Evolutionary conservation across 2,888 invertebrate species (phyloP).

Genomic region (Lydus trimaculatus): DNA sequence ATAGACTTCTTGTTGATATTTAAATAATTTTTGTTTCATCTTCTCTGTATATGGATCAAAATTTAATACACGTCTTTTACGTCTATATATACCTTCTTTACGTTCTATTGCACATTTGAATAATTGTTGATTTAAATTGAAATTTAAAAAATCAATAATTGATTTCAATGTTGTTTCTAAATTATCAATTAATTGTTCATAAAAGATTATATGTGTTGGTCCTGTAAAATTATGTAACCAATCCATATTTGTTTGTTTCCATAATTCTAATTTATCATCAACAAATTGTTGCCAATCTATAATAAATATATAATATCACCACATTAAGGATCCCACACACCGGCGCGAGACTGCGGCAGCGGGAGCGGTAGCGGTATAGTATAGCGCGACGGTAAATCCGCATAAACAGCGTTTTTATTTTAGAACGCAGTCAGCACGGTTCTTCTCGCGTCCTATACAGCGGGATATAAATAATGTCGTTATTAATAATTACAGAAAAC

Average conservation of each 20-base stretch:
- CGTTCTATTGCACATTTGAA: constrained; percentile 56
- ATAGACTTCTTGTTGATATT: constrained; percentile 64
- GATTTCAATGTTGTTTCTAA: constrained; percentile 66
- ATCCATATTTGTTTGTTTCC: constrained; percentile 73
- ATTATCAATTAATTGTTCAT: constrained; percentile 72
- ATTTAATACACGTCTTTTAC: constrained; percentile 69
- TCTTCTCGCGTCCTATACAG: no score
- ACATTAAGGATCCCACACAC: no score
- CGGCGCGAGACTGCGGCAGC: no score
- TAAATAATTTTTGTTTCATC: constrained; percentile 66
- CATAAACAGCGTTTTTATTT: no score
- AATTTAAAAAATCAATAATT: constrained; percentile 67
- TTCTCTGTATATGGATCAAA: constrained; percentile 75
- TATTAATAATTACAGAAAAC: no score
- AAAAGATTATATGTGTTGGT: constrained; percentile 73
- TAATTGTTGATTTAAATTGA: constrained; percentile 43
- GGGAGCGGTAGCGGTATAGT: no score
- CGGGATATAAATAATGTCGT: no score
- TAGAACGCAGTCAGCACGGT: no score
- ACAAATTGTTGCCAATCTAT: constrained; percentile 78
- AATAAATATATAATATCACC: no score
- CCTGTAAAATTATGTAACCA: constrained; percentile 77
- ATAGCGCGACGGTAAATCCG: no score
- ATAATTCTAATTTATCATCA: constrained; percentile 68
- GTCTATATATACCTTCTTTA: constrained; percentile 72